phyloP scores from a whole-genome alignment of 2,888 invertebrate species.

The Hipparchia semele region DNA sequence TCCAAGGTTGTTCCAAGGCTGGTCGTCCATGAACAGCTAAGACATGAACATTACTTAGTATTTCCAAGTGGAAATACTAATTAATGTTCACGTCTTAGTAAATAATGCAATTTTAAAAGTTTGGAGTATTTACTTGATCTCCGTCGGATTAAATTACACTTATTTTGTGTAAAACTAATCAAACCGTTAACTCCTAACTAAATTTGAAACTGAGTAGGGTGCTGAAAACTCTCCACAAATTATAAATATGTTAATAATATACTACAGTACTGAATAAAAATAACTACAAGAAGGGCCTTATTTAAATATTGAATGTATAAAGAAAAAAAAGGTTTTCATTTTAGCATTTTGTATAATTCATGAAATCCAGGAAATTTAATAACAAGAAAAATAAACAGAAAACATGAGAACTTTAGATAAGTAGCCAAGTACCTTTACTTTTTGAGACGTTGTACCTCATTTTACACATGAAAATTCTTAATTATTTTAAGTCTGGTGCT shows the following conservation, averaged over 20 bases:
- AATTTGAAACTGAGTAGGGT: constrained; percentile 14
- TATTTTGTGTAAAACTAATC: constrained; percentile 20
- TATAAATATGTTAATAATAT: neutral
- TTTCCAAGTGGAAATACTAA: too few relatives aligned
- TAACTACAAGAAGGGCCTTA: neutral
- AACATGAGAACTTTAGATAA: too few relatives aligned
- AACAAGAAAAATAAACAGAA: too few relatives aligned
- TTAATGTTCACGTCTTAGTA: neutral
- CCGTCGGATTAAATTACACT: constrained; percentile 21
- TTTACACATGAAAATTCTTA: too few relatives aligned
- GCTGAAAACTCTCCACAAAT: neutral
- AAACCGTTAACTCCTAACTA: constrained; percentile 19
- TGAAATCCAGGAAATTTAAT: too few relatives aligned
- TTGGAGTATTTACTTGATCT: constrained; percentile 14
- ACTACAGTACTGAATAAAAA: neutral
- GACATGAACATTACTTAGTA: too few relatives aligned
- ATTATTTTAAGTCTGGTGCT: too few relatives aligned
- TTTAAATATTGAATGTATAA: neutral
- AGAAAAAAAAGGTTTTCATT: neutral
- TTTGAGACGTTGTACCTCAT: neutral
- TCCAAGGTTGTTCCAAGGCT: too few relatives aligned
- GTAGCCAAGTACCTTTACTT: neutral
- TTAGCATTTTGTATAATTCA: too few relatives aligned
- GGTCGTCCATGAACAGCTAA: too few relatives aligned
- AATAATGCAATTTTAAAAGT: constrained; percentile 9